phyloP scores from a whole-genome alignment of 2,113 vertebrate genomes.

The Scomber japonicus region DNA sequence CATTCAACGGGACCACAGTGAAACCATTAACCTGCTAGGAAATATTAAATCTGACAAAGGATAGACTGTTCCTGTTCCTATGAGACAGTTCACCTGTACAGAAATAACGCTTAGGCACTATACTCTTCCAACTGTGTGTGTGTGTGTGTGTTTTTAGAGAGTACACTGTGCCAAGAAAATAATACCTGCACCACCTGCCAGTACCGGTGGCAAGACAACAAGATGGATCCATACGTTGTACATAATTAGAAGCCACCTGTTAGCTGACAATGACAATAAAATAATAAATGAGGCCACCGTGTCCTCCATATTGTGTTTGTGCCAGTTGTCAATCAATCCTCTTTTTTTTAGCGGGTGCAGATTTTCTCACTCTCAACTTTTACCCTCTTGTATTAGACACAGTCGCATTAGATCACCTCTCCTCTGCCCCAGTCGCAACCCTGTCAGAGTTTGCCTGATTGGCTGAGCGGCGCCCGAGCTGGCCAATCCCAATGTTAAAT shows the following conservation, averaged over 20 bases:
- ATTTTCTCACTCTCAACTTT: constrained; percentile 24
- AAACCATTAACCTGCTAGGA: not conserved
- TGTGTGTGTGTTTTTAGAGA: not conserved
- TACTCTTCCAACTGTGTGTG: not conserved
- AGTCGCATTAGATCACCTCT: constrained; percentile 20
- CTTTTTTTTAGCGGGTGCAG: not conserved
- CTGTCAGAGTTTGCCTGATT: constrained; percentile 55
- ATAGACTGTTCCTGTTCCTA: no score
- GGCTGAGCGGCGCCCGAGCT: constrained; percentile 34
- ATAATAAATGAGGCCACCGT: constrained; percentile 4
- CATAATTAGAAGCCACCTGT: constrained; percentile 42
- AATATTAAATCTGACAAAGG: not conserved
- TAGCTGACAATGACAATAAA: constrained; percentile 11
- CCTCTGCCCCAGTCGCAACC: constrained; percentile 38
- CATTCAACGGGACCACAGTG: no score
- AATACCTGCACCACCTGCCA: constrained; percentile 51
- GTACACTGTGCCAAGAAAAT: constrained; percentile 36
- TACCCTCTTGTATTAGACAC: constrained; percentile 23
- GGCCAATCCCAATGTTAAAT: constrained; percentile 70
- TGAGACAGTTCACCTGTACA: not conserved
- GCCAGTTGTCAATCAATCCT: constrained; percentile 43
- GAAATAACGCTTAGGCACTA: not conserved
- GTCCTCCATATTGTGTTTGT: constrained; percentile 38
- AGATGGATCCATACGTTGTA: constrained; percentile 40
- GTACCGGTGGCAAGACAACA: constrained; percentile 10